phyloP scores from a whole-genome alignment of 2,797 vertebrate species.

The Hydrocynus forskahlii region DNA sequence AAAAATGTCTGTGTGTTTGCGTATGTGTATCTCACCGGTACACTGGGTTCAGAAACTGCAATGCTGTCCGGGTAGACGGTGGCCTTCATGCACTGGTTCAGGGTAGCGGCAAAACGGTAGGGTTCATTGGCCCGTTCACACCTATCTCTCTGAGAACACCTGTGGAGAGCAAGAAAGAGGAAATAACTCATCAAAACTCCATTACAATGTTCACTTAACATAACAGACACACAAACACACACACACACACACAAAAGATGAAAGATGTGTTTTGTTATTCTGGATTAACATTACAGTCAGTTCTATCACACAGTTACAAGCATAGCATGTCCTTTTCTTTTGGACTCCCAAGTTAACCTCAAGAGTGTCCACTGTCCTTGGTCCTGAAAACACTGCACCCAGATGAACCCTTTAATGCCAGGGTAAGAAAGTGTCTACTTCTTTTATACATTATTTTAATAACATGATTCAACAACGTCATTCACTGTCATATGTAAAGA shows the following conservation, averaged over 20 bases:
- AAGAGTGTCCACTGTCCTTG: slow-evolving; percentile 64
- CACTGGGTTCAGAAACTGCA: slow-evolving; percentile 91
- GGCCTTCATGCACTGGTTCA: slow-evolving; percentile 89
- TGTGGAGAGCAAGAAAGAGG: slow-evolving; percentile 60
- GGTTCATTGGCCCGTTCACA: slow-evolving; percentile 90
- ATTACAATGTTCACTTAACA: not conserved
- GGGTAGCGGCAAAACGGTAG: slow-evolving; percentile 88
- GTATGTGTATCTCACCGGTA: slow-evolving; percentile 79
- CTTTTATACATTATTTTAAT: not conserved
- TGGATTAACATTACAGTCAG: not conserved
- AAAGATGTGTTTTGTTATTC: not conserved
- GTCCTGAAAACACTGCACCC: slow-evolving; percentile 60
- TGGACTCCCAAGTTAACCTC: not conserved
- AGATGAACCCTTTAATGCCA: not conserved
- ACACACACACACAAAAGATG: not conserved
- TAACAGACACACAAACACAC: too few relatives aligned
- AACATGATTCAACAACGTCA: too few relatives aligned
- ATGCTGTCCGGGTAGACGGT: slow-evolving; percentile 92
- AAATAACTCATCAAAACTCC: not conserved
- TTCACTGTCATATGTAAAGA: too few relatives aligned
- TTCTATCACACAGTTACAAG: not conserved
- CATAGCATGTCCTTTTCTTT: not conserved
- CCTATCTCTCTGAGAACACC: slow-evolving; percentile 91
- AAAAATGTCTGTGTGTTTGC: slow-evolving; percentile 14
- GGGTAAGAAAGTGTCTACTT: not conserved